Evolutionary conservation across 2,888 invertebrate species (phyloP).

Genomic region (Taphrorychus bicolor): DNA sequence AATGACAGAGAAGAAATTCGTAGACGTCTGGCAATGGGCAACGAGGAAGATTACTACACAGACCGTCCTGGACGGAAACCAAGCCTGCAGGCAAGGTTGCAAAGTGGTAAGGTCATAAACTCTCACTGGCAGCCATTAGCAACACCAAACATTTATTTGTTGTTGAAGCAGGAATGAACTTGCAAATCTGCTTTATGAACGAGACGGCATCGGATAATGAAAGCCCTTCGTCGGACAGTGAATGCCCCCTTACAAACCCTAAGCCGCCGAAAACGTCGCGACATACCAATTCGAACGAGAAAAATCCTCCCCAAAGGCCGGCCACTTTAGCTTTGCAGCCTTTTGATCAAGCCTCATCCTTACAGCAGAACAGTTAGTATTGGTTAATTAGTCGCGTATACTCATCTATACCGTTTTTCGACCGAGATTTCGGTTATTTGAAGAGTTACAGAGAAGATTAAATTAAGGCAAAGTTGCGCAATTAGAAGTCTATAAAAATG

Average conservation of each 20-base stretch:
- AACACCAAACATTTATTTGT: neutral
- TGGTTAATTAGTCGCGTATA: conserved; percentile 1
- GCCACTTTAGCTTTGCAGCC: conserved; percentile 38
- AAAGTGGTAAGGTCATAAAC: conserved; percentile 71
- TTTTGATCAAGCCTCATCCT: conserved; percentile 10
- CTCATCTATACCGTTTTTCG: too few relatives aligned
- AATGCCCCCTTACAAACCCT: conserved; percentile 61
- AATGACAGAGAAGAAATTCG: conserved; percentile 94
- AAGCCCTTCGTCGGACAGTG: conserved; percentile 77
- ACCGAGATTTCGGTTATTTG: too few relatives aligned
- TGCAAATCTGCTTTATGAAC: conserved; percentile 96
- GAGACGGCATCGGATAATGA: conserved; percentile 87
- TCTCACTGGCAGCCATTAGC: too few relatives aligned
- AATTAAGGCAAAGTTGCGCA: too few relatives aligned
- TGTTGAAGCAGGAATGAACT: conserved; percentile 76
- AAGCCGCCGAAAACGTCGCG: conserved; percentile 45
- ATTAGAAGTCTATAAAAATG: too few relatives aligned
- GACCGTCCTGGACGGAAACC: conserved; percentile 83
- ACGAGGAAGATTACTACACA: conserved; percentile 75
- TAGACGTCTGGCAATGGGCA: conserved; percentile 84
- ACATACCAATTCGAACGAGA: conserved; percentile 32
- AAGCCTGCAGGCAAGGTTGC: conserved; percentile 84
- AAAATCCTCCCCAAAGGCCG: conserved; percentile 36
- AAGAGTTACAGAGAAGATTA: too few relatives aligned
- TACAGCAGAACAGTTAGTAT: conserved; percentile 23